Conservation (phyloP, 2,797 vertebrate genomes). For the Protonibea diacanthus region DNA sequence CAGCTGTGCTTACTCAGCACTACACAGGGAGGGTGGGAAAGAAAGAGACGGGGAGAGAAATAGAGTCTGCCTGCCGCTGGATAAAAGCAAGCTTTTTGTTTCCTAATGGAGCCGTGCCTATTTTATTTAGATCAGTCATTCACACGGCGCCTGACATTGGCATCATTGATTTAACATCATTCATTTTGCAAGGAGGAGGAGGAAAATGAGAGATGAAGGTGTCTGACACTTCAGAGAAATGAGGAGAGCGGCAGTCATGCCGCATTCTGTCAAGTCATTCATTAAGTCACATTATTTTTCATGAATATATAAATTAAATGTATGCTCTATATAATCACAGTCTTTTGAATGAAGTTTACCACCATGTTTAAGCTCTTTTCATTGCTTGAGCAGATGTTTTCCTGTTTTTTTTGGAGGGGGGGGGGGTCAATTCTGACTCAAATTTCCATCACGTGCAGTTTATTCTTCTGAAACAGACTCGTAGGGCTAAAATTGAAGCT, state of each 20-base stretch:
- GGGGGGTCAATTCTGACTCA: constrained; percentile 5
- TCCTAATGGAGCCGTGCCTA: constrained; percentile 76
- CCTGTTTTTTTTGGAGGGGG: background rate
- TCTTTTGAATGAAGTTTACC: constrained; percentile 17
- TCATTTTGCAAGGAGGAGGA: constrained; percentile 74
- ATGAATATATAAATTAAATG: constrained; percentile 29
- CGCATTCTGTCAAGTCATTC: constrained; percentile 26
- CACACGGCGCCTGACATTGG: constrained; percentile 55
- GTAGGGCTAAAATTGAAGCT: constrained; percentile 23
- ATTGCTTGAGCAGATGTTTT: constrained; percentile 46
- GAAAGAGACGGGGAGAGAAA: constrained; percentile 31
- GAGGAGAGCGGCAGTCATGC: constrained; percentile 26
- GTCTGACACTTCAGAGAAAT: constrained; percentile 46
- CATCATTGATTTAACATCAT: constrained; percentile 76
- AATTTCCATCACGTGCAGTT: constrained; percentile 23
- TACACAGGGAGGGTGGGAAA: constrained; percentile 29
- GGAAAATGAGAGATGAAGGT: constrained; percentile 38
- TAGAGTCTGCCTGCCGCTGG: constrained; percentile 70
- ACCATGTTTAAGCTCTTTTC: constrained; percentile 12
- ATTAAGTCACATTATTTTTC: constrained; percentile 44
- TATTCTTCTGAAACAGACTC: constrained; percentile 4
- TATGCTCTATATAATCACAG: constrained; percentile 11
- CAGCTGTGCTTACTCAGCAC: constrained; percentile 83
- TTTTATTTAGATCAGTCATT: constrained; percentile 82
- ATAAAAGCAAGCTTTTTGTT: constrained; percentile 83